Evolutionary conservation across 2,888 invertebrate genomes (phyloP).

Genomic region (Bimastos eiseni): DNA sequence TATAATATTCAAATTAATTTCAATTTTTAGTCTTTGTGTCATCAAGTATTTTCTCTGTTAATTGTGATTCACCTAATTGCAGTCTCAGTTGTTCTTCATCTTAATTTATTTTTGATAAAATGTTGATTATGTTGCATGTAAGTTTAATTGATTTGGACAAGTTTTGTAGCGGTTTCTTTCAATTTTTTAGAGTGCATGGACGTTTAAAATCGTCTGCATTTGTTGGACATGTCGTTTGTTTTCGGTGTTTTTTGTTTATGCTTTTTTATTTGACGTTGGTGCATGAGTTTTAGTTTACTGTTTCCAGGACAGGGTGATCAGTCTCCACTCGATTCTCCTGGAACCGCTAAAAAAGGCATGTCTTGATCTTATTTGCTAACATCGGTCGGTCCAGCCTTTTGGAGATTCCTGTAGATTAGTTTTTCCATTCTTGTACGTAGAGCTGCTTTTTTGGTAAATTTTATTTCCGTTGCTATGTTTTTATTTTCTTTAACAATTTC

Average conservation of each 20-base stretch:
- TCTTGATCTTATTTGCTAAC: conserved; percentile 9
- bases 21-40: too few relatives aligned
- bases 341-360: conserved; percentile 18
- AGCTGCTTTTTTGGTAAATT: neutral
- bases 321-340: neutral
- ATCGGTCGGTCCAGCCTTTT: neutral
- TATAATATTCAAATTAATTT: too few relatives aligned
- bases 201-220: neutral
- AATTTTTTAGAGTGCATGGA: neutral
- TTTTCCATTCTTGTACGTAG: neutral
- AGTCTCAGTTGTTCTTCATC: neutral
- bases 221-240: neutral
- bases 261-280: neutral
- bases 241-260: neutral
- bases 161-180: too few relatives aligned
- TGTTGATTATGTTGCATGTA: neutral
- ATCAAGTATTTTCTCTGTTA: too few relatives aligned
- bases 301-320: conserved; percentile 10
- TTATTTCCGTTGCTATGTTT: neutral
- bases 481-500: neutral
- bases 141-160: neutral
- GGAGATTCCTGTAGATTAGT: neutral
- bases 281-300: conserved; percentile 13
- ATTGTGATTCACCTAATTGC: neutral
- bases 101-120: neutral